Evolutionary conservation across 2,113 vertebrate genomes (phyloP).

Genomic region (Scortum barcoo): DNA sequence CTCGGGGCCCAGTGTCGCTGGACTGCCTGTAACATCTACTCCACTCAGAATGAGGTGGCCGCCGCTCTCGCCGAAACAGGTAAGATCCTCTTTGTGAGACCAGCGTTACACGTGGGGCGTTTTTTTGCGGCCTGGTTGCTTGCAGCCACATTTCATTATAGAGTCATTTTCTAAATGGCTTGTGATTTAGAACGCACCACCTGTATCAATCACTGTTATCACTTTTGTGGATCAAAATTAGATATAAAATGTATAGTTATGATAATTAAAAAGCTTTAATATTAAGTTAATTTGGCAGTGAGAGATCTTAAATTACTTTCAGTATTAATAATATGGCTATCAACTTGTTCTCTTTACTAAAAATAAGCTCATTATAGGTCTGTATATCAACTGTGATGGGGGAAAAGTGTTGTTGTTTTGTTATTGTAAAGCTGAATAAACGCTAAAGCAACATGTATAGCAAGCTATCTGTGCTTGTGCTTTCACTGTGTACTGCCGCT

Average conservation of each 20-base stretch:
- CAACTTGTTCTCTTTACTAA: background rate
- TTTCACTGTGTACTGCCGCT: conserved; percentile 4
- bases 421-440: background rate
- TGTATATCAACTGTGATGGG: background rate
- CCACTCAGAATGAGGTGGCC: conserved; percentile 98
- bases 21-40: conserved; percentile 99
- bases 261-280: background rate
- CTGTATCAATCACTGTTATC: background rate
- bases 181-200: background rate
- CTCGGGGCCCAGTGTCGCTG: conserved; percentile 98
- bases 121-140: background rate
- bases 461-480: conserved; percentile 15
- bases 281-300: background rate
- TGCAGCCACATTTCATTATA: background rate
- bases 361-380: background rate
- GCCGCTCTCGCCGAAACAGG: conserved; percentile 95
- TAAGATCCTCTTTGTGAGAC: conserved; percentile 65
- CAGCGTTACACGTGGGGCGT: background rate
- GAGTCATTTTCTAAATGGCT: too few species aligned
- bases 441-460: background rate
- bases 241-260: background rate
- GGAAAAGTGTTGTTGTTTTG: background rate
- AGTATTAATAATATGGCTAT: background rate
- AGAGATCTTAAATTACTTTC: background rate
- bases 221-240: background rate